Conservation (phyloP, 2,797 vertebrate genomes). For the Clamator glandarius region DNA sequence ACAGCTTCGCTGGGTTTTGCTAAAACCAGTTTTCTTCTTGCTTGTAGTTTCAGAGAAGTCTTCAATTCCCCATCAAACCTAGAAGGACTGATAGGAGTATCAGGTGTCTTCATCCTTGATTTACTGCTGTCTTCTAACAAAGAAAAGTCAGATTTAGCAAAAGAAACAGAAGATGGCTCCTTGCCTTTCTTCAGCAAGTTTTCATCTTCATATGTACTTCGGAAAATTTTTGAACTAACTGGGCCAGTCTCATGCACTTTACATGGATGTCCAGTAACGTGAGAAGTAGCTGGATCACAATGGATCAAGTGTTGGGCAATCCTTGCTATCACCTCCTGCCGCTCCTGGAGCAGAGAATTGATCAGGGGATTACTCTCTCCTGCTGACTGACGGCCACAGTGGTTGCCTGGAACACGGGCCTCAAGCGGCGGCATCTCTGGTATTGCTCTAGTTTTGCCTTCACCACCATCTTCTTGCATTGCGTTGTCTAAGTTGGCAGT, state of each 20-base stretch:
- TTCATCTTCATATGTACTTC: conserved; percentile 82
- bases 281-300: conserved; percentile 89
- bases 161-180: conserved; percentile 68
- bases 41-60: conserved; percentile 83
- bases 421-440: conserved; percentile 80
- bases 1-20: conserved; percentile 82
- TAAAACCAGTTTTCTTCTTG: conserved; percentile 86
- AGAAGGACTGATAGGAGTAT: conserved; percentile 81
- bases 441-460: conserved; percentile 78
- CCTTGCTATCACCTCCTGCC: conserved; percentile 95
- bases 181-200: conserved; percentile 85
- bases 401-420: conserved; percentile 67
- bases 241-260: conserved; percentile 71
- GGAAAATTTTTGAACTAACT: conserved; percentile 84
- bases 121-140: conserved; percentile 74
- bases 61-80: conserved; percentile 75
- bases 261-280: conserved; percentile 81
- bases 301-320: conserved; percentile 95
- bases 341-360: conserved; percentile 92
- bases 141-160: conserved; percentile 52
- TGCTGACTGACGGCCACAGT: conserved; percentile 68
- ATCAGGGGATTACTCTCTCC: conserved; percentile 92
- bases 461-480: conserved; percentile 71
- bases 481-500: conserved; percentile 29
- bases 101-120: conserved; percentile 76